phyloP scores from a whole-genome alignment of 1,140 invertebrate genomes.

The Nephila pilipes region DNA sequence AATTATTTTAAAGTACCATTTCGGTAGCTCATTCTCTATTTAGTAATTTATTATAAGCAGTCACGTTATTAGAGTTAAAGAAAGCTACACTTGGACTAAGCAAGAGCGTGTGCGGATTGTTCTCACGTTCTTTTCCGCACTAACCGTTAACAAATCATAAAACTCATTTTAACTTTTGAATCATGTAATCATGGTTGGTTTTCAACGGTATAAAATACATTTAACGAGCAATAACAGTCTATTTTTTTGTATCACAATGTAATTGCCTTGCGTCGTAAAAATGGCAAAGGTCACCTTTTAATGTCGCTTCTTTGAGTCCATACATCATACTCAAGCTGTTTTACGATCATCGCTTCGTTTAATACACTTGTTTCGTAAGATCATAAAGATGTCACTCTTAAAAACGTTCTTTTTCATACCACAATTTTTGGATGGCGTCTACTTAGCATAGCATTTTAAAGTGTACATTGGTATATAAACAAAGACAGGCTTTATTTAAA shows the following conservation, averaged over 20 bases:
- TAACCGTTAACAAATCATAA: slow-evolving; percentile 5
- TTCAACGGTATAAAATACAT: neutral
- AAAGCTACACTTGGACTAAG: no score
- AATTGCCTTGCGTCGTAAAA: slow-evolving; percentile 32
- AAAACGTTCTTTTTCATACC: neutral
- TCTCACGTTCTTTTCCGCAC: neutral
- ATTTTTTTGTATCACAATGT: slow-evolving; percentile 21
- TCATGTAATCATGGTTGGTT: neutral
- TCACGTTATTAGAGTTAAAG: no score
- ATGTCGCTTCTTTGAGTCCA: slow-evolving; percentile 35
- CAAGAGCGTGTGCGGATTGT: neutral
- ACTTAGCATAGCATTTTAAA: neutral
- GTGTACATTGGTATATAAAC: neutral
- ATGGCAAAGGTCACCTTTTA: slow-evolving; percentile 67
- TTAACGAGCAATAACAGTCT: neutral
- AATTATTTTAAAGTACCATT: no score
- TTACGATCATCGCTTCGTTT: slow-evolving; percentile 56
- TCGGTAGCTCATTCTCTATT: no score
- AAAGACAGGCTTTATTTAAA: neutral
- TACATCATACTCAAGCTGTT: slow-evolving; percentile 61
- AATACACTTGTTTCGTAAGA: slow-evolving; percentile 18
- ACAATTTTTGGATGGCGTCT: neutral
- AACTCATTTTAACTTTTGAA: neutral
- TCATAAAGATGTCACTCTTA: slow-evolving; percentile 42
- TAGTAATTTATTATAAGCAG: no score